Conservation (phyloP, 2,888 invertebrate genomes). For the Tiliacea aurago region DNA sequence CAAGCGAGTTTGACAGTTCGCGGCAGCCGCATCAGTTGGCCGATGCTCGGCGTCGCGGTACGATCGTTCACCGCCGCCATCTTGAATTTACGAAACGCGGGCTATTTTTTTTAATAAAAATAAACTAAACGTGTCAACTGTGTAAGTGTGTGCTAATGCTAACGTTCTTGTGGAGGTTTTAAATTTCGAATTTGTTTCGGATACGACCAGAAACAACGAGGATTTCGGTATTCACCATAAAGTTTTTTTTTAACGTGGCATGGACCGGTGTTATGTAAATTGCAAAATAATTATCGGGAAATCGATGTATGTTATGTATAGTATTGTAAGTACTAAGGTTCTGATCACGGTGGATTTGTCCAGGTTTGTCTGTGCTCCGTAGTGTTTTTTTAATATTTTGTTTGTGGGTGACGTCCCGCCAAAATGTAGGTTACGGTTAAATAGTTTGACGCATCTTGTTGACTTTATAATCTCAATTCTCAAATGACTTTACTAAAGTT, state of each 20-base stretch:
- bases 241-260: slow-evolving; percentile 76
- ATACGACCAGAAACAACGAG: slow-evolving; percentile 65
- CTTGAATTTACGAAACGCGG: slow-evolving; percentile 81
- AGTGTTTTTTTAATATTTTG: slow-evolving; percentile 68
- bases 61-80: slow-evolving; percentile 81
- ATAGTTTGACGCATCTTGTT: slow-evolving; percentile 43
- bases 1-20: slow-evolving; percentile 88
- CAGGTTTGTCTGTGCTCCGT: slow-evolving; percentile 71
- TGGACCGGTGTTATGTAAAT: slow-evolving; percentile 83
- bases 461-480: slow-evolving; percentile 37
- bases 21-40: slow-evolving; percentile 84
- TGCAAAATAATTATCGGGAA: slow-evolving; percentile 83
- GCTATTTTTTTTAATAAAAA: slow-evolving; percentile 79
- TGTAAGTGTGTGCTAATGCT: slow-evolving; percentile 75
- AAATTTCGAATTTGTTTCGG: slow-evolving; percentile 54
- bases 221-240: slow-evolving; percentile 78
- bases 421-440: slow-evolving; percentile 67
- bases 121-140: slow-evolving; percentile 84
- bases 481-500: background rate
- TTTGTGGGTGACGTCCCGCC: slow-evolving; percentile 66
- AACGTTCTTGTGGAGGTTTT: slow-evolving; percentile 70
- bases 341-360: slow-evolving; percentile 54
- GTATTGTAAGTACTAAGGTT: slow-evolving; percentile 57
- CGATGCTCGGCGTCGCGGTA: slow-evolving; percentile 88
- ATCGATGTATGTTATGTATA: slow-evolving; percentile 60